Conservation (phyloP, 2,888 invertebrate genomes). For the Synanthedon andrenaeformis region DNA sequence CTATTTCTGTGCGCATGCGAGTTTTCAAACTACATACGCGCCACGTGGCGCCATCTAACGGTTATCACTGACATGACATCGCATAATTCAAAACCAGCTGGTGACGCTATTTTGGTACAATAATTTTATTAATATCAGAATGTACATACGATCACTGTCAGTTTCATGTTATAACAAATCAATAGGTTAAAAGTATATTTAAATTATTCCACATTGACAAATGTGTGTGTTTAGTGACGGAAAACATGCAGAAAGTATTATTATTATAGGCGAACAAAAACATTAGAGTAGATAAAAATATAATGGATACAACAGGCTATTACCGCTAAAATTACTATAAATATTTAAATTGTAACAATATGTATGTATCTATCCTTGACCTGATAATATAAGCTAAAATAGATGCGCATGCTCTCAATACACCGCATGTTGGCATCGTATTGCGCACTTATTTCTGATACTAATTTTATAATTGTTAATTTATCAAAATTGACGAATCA, state of each 20-base stretch:
- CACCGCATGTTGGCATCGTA: constrained; percentile 40
- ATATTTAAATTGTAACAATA: constrained; percentile 1
- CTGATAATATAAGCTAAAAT: constrained; percentile 59
- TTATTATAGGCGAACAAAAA: no score
- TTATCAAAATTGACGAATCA: neutral
- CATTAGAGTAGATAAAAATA: no score
- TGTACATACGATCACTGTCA: constrained; percentile 3
- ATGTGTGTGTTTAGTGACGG: no score
- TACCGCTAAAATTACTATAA: neutral
- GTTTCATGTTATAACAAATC: neutral
- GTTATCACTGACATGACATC: constrained; percentile 31
- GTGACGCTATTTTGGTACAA: constrained; percentile 49
- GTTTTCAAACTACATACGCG: constrained; percentile 22
- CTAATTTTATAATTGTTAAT: constrained; percentile 6
- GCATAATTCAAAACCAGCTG: constrained; percentile 42
- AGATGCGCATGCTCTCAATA: constrained; percentile 58
- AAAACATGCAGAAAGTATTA: no score
- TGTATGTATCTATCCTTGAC: constrained; percentile 45
- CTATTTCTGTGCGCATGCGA: constrained; percentile 64
- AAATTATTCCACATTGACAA: no score
- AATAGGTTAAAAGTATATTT: no score
- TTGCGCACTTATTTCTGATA: constrained; percentile 36
- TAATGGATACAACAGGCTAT: no score
- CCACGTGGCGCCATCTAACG: constrained; percentile 58
- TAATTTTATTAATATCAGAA: constrained; percentile 28